Evolutionary conservation across 2,797 vertebrate species (phyloP), one percentile per base, ranked within the genome.

Genomic region (Heliangelus exortis): DNA sequence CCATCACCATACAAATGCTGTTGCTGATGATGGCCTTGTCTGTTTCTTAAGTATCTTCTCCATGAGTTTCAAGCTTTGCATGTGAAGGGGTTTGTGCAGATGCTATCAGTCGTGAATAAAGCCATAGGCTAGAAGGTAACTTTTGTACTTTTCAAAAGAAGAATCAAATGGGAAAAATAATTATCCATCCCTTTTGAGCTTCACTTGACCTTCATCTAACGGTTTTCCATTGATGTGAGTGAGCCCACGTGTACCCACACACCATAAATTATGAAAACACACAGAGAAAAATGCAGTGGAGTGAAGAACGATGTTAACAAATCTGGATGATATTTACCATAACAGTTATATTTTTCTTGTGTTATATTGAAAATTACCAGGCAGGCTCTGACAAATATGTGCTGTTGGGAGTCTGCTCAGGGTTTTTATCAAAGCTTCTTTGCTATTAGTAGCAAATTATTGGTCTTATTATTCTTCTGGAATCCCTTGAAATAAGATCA

Each of bases 251-350:
- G 57, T 31, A 78, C 71, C 58, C 76, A 81, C 63, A 85, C 65
- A 73, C 53, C 50, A 66, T 67, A 73, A 87, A 92, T 51, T 81
- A 89, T 10, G 28, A 80, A 92, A 87, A 58, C 13, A 22, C 2
- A 3, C 57, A 33, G 31, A 89, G 74, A 95, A 93, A 95, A 69
- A 85, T 20, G 59, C 79, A 66, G 63, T 22, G 58, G 59, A 79
- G 59, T 76, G 83, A 74, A 89, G 89, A 90, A 88, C 28, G 20
- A 88, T 65, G 73, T 5, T 62, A 96, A 61, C 65, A 67, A 87
- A 89, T 96, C 65, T 93, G 92, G 89, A 91, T 94, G 90, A 87
- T 92, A 95, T 97, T 92, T 96, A 87, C 62, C 54, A 21, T 78
- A 50, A 43, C 29, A 88, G 67, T 96, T 69, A 55, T 66, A 93